A percentile compares a stretch with the other conserved stretches of the same genome.
Conservation (phyloP, 1,140 invertebrate species). For the Tetramorium parvispinum region DNA sequence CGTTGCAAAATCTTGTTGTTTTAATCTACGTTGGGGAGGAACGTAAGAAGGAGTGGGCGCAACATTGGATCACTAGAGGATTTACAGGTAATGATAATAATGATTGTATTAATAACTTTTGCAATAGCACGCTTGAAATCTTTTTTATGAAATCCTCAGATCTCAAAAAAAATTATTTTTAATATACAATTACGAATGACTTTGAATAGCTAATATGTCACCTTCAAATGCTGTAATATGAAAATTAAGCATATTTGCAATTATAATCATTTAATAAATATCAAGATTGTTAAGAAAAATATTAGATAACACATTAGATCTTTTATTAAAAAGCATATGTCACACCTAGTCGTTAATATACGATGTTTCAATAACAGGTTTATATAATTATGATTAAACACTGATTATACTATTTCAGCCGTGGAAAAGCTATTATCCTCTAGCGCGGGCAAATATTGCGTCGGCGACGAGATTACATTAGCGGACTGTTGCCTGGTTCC, state of each 20-base stretch:
- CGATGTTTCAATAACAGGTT: background rate
- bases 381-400: background rate
- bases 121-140: background rate
- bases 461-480: conserved; percentile 96
- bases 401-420: conserved; percentile 85
- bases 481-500: conserved; percentile 98
- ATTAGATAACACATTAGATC: background rate
- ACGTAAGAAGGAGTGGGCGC: conserved; percentile 96
- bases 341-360: background rate
- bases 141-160: background rate
- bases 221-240: background rate
- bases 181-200: background rate
- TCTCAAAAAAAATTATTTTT: background rate
- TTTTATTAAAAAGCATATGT: background rate
- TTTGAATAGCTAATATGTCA: background rate
- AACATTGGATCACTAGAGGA: conserved; percentile 96
- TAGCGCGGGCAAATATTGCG: conserved; percentile 96
- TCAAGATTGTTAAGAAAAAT: background rate
- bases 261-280: conserved; percentile 6
- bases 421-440: conserved; percentile 94
- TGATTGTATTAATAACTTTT: background rate
- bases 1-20: conserved; percentile 96
- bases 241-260: background rate
- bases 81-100: conserved; percentile 87
- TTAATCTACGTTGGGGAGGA: conserved; percentile 94